Evolutionary conservation across 1,140 invertebrate genomes (phyloP).

Genomic region (Ctenoplectra terminalis): DNA sequence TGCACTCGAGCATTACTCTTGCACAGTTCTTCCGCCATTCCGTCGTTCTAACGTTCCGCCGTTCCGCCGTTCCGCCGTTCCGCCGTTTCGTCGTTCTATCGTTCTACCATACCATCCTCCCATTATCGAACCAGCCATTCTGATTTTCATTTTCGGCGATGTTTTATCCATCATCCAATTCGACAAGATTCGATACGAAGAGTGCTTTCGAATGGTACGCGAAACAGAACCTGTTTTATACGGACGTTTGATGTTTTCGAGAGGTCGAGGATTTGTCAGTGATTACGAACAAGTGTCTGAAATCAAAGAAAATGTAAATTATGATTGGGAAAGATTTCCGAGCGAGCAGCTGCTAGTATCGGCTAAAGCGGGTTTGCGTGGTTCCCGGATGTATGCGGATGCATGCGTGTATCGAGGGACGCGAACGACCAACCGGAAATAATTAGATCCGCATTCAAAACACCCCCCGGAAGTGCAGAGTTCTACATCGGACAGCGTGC

Average conservation of each 20-base stretch:
- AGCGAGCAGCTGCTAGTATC: constrained; percentile 68
- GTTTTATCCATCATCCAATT: constrained; percentile 2
- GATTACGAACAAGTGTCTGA: not conserved
- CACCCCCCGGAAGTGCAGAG: constrained; percentile 53
- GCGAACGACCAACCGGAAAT: constrained; percentile 76
- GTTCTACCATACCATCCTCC: too few species aligned
- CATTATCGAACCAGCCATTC: not conserved
- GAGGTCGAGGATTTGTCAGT: not conserved
- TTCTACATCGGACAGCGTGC: not conserved
- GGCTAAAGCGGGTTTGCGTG: constrained; percentile 43
- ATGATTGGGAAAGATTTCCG: constrained; percentile 56
- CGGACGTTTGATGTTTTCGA: not conserved
- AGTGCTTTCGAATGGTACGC: not conserved
- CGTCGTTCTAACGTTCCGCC: too few species aligned
- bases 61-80: not conserved
- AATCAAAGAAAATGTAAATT: not conserved
- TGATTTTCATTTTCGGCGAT: constrained; percentile 17
- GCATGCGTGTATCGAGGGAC: constrained; percentile 66
- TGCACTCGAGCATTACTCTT: not conserved
- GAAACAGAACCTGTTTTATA: not conserved
- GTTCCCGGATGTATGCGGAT: too few species aligned
- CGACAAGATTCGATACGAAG: not conserved
- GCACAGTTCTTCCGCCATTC: not conserved
- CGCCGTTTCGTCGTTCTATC: not conserved
- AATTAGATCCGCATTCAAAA: constrained; percentile 75